phyloP scores from a whole-genome alignment of 2,888 invertebrate species.

The Pyrrhia umbra region DNA sequence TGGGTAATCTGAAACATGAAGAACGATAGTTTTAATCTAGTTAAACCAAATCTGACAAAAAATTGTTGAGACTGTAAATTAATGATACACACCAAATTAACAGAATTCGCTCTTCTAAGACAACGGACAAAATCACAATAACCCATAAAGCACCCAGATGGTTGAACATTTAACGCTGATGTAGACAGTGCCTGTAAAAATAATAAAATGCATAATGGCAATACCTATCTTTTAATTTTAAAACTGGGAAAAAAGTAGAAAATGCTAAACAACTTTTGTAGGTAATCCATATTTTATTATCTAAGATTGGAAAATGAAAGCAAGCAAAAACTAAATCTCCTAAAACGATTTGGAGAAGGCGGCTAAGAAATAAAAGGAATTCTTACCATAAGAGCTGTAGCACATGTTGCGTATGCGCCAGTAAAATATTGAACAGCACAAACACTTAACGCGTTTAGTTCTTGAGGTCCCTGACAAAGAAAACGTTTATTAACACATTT shows the following conservation, averaged over 20 bases:
- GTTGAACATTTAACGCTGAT: conserved; percentile 85
- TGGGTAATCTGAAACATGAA: conserved; percentile 89
- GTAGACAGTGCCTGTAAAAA: conserved; percentile 78
- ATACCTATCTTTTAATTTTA: not conserved
- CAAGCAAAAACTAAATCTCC: no score
- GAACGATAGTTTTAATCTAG: no score
- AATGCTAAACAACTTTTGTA: no score
- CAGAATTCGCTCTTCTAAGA: conserved; percentile 89
- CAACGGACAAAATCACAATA: conserved; percentile 91
- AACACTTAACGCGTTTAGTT: conserved; percentile 86
- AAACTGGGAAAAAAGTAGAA: no score
- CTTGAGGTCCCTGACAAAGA: conserved; percentile 86
- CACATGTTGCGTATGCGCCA: conserved; percentile 88
- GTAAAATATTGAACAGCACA: conserved; percentile 89
- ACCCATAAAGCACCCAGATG: conserved; percentile 89
- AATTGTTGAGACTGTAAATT: not conserved
- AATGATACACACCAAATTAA: conserved; percentile 85
- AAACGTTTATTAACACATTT: not conserved
- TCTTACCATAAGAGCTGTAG: conserved; percentile 86
- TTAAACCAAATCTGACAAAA: not conserved
- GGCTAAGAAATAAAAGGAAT: no score
- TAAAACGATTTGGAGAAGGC: no score
- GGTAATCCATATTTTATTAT: no score
- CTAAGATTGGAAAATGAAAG: no score
- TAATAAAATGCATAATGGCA: conserved; percentile 1